A percentile compares a stretch with the other conserved stretches of the same genome.
These are phyloP conservation scores for Chaetogeoica ovagalla DNA, from an alignment of 2,888 invertebrate genomes.

Conservation along the genomic window DNA sequence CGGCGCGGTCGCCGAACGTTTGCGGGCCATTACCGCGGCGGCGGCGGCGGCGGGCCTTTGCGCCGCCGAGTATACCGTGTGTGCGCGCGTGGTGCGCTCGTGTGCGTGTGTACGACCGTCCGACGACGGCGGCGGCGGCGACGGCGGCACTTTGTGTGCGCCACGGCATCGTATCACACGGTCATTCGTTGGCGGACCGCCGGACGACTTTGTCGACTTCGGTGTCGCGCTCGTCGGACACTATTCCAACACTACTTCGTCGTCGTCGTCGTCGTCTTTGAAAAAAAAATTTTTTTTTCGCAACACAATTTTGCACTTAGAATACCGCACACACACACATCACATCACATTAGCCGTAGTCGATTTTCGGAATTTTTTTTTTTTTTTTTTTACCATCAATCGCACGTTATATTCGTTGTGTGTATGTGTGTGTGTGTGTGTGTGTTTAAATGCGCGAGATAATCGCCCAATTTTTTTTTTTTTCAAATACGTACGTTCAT, in stretches of 20 bases:
- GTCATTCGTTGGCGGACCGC: constrained; percentile 32
- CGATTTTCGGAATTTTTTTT: no score
- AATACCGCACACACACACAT: no score
- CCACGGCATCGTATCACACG: not conserved
- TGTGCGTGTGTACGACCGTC: constrained; percentile 5
- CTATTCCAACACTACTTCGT: no score
- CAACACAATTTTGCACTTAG: no score
- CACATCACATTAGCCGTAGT: no score
- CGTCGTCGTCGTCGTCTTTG: not conserved
- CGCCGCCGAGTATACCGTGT: not conserved
- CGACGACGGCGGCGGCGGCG: constrained; percentile 18
- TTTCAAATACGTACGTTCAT: no score
- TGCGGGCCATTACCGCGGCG: constrained; percentile 4
- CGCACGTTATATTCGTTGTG: no score
- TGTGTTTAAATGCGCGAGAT: no score
- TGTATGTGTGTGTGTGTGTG: no score
- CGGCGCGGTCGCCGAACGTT: constrained; percentile 2
- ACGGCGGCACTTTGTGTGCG: not conserved
- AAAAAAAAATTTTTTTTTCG: not conserved
- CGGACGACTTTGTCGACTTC: constrained; percentile 26
- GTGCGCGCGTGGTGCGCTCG: not conserved
- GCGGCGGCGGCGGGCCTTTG: constrained; percentile 21
- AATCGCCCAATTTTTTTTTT: no score
- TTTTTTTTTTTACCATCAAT: no score
- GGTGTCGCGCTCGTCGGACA: not conserved